Evolutionary conservation across 2,888 invertebrate genomes (phyloP), one percentile per base, ranked within the genome.

Genomic region (Drosophila nigricruria): DNA sequence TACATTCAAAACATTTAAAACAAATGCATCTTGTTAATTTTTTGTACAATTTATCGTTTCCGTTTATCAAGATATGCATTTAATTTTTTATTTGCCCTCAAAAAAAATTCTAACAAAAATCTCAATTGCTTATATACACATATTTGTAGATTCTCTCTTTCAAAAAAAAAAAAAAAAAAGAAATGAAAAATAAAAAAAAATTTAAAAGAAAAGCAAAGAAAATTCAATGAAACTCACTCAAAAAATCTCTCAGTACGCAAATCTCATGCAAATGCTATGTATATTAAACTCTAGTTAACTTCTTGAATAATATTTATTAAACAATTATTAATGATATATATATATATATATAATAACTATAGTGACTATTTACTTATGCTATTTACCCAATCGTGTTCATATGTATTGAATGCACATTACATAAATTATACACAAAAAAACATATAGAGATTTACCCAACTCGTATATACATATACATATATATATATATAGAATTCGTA

Each of bases 381-480:
- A 82, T 70, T 81, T 82, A 89, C 77, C 82, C 88, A 57, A 85
- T 78, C 79, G 81, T 77, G 75, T 82, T 84, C 74, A 81, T 80
- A 82, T 73, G 64, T 74, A 79, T 73, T 75, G 73, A 84, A 74
- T 79, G 82, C 80, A 82, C 70, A 73, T 73, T 61, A 59, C 32
- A 56, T 27, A 50, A 60, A 64, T 34, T 64, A 71, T 70, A 77
- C 42, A 72, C 32, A 45, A 61, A 32, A 12, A n/a, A 27, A n/a
- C 4, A 36, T 3, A 52, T 64, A 59, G 38, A 70, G 47, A 63
- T 60, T 30, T 52, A 69, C 36, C 38, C 54, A 61, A 23, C 27
- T 42, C 43, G 23, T 14, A 25, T 18, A 34, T 27, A 62, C 4
- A 59, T 14, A 50, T 16, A n/a, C 2, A 6, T 38, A 32, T 38